phyloP scores from a whole-genome alignment of 2,888 invertebrate genomes.

The Lithophane ornitopus region DNA sequence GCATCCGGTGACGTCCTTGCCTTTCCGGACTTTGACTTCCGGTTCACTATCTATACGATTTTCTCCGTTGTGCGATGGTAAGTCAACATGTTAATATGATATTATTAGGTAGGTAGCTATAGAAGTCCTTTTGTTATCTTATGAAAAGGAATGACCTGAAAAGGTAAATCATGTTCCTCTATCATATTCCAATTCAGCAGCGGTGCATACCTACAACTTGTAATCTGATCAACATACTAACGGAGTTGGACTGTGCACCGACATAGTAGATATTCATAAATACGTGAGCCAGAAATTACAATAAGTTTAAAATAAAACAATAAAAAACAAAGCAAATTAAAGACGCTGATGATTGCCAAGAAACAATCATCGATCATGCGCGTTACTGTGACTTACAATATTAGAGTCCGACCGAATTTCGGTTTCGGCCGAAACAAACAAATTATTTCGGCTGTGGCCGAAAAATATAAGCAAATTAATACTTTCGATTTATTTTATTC shows the following conservation, averaged over 20 bases:
- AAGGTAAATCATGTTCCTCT: not conserved
- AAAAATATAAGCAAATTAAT: not conserved
- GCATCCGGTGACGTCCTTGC: constrained; percentile 78
- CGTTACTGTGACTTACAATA: constrained; percentile 49
- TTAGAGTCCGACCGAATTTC: not conserved
- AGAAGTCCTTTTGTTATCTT: not conserved
- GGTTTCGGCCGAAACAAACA: not conserved
- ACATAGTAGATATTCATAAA: not conserved
- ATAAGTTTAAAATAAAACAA: constrained; percentile 2
- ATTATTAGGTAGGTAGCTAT: constrained; percentile 1
- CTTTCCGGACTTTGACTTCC: constrained; percentile 81
- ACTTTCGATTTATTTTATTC: not conserved
- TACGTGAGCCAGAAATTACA: constrained; percentile 12
- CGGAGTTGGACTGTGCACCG: not conserved
- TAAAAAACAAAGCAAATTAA: constrained; percentile 17
- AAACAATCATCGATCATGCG: constrained; percentile 51
- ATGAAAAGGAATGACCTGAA: not conserved
- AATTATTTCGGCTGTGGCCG: not conserved
- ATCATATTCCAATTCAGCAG: too few relatives aligned
- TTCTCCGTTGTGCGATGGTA: constrained; percentile 58
- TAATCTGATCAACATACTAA: not conserved
- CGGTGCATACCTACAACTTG: not conserved
- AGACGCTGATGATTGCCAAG: constrained; percentile 31
- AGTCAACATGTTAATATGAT: constrained; percentile 28
- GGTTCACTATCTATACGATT: constrained; percentile 74